Evolutionary conservation across 2,888 invertebrate species (phyloP), one percentile per base, ranked within the genome.

Genomic region (Brachyptera putata): DNA sequence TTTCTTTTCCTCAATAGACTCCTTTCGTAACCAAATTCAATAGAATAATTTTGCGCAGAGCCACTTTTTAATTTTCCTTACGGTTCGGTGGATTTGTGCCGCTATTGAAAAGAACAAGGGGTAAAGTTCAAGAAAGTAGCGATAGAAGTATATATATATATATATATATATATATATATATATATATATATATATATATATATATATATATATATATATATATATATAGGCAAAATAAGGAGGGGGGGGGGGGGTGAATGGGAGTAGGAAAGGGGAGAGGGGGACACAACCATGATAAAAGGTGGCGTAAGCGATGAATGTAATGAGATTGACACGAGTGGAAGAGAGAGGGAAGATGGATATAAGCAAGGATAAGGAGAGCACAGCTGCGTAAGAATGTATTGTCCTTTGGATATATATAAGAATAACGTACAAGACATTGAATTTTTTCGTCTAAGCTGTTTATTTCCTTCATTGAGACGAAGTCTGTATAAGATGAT

Each of bases 21-120:
- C 46, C 46, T 34, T 30, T 13, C 50, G 18, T 16, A 50, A 34
- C 36, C 53, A 22, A 53, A 53, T 53, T 53, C 34, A 53, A 53
- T 53, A 36, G 53, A 53, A 53, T 53, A 34, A 53, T 53, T 53
- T 53, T 22, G 53, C 53, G 36, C 53, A 53, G 36, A 53, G 53
- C 53, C 53, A 53, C 53, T 53, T 53, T 53, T 53, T 53, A 34
- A 53, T 34, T 53, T 36, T 34, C 34, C 36, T 53, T 36, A 53
- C 53, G 22, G 34, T 53, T 34, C 18, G 53, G 34, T 53, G 53
- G 36, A 36, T 53, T 53, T 36, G 18, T 36, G 36, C 53, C 5
- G 2, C 34, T 34, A 21, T 36, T 53, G 53, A 34, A 22, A 36
- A 21, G 53, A 36, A 18, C 18, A 21, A 18, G 53, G 53, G 53